Percentiles rank a stretch among this genome's conserved stretches.
Conservation (phyloP, 2,113 vertebrate species). For the Egretta garzetta region DNA sequence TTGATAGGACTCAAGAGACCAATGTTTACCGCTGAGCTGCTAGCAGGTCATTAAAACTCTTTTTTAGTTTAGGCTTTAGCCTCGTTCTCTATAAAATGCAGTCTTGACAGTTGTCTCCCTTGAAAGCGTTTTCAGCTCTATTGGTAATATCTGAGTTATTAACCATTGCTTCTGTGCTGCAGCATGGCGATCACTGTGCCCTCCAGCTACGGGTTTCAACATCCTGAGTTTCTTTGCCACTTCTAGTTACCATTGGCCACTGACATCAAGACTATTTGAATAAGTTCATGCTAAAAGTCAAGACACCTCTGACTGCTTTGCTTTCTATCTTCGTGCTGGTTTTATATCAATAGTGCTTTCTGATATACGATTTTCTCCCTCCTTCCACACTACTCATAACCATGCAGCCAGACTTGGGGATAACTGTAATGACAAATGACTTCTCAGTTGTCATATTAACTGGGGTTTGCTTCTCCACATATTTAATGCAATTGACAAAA, state of each 20-base stretch:
- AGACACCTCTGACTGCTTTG: neutral
- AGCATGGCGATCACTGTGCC: neutral
- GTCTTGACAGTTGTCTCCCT: neutral
- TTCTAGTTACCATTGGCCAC: neutral
- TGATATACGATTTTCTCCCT: neutral
- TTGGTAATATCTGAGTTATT: neutral
- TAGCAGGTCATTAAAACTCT: slow-evolving; percentile 6
- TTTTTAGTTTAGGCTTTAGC: too few relatives aligned
- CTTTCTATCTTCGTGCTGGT: neutral
- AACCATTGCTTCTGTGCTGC: neutral
- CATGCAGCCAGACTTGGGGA: neutral
- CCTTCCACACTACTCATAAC: neutral
- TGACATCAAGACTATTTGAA: neutral
- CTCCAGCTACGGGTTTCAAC: neutral
- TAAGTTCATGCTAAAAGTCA: neutral
- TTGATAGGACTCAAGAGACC: neutral
- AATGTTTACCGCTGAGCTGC: neutral
- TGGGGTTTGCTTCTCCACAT: neutral
- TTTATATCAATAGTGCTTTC: neutral
- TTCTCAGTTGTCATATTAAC: neutral
- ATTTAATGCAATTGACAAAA: neutral
- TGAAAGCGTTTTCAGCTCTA: neutral
- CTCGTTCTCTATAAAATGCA: neutral
- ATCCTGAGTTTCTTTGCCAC: neutral
- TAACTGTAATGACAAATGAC: neutral